Evolutionary conservation across 2,797 vertebrate genomes (phyloP).

Genomic region (Sebastes alutus): DNA sequence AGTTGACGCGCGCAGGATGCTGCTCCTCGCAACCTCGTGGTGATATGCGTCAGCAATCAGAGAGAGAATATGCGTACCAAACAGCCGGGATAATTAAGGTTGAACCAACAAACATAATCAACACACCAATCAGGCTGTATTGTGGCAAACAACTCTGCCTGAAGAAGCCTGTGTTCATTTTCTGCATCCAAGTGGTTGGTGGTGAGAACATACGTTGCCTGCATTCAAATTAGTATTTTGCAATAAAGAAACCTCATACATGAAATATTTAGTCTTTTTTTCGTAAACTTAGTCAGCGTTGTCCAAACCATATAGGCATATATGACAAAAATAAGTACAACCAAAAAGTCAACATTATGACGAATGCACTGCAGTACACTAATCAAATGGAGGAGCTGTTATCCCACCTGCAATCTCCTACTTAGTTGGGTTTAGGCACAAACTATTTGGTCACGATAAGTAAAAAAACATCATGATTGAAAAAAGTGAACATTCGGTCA

Average conservation of each 20-base stretch:
- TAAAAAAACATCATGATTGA: no score
- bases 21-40: slow-evolving; percentile 20
- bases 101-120: slow-evolving; percentile 74
- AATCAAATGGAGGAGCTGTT: neutral
- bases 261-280: neutral
- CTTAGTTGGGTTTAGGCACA: neutral
- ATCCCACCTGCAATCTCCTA: neutral
- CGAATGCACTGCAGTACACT: neutral
- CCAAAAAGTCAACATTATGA: neutral
- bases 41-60: slow-evolving; percentile 54
- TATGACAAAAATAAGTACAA: neutral
- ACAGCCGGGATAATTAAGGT: slow-evolving; percentile 59
- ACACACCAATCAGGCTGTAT: slow-evolving; percentile 62
- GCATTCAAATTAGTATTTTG: neutral
- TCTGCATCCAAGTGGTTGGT: slow-evolving; percentile 16
- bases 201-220: neutral
- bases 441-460: neutral
- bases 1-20: slow-evolving; percentile 35
- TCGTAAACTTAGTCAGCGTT: neutral
- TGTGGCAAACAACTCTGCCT: slow-evolving; percentile 46
- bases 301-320: neutral
- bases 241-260: neutral
- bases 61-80: slow-evolving; percentile 35
- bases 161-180: slow-evolving; percentile 35
- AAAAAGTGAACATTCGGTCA: no score